Base-by-base conservation (phyloP, 2,113 vertebrate species). In the Otis tarda region DNA sequence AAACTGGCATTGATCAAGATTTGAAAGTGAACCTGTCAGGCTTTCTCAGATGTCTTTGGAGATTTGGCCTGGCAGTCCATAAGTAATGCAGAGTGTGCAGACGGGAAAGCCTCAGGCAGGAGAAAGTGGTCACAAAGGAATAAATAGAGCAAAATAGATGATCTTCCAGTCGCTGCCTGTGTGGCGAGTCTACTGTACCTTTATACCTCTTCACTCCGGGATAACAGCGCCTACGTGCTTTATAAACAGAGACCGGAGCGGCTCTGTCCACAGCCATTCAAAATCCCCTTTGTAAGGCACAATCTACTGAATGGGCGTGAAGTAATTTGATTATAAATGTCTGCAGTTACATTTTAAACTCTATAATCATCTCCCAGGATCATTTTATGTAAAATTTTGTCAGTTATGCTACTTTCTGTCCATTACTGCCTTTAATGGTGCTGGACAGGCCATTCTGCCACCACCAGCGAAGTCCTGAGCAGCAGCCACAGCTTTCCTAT, bases 71-170 rank as follows among this genome's bases (percentile, higher is more conserved):
- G 80, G 81, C 83, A 94, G 82, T 39, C 87, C 75, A 57, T 86
- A 83, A 83, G 92, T 83, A 90, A 96, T 83, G 71, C 78, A 91
- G 87, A 78, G 30, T n/a, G 56, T 57, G 49, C 76, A 86, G 84
- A 83, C 3, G 11, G 89, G 77, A 93, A 83, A 93, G 90, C 92
- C 81, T 45, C 63, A 68, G 83, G 90, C 92, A 94, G 67, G 90
- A 89, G 39, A 80, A 31, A 81, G 30, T 49, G 76, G 81, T 87
- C 95, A 93, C 78, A 95, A 96, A 94, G 83, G 64, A 95, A 94
- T 93, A 96, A 94, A 81, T 89, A 91, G 78, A 94, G 85, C 93
- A 95, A 93, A 95, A 90, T 76, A 93, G 76, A 83, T 94, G 57
- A 94, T 93, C 50, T 75, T 91, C 37, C 75, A 93, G 65, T 83